Percentiles rank a stretch among this genome's conserved stretches.
Evolutionary conservation across 2,888 invertebrate genomes (phyloP).

Genomic region (Eristalis pertinax): DNA sequence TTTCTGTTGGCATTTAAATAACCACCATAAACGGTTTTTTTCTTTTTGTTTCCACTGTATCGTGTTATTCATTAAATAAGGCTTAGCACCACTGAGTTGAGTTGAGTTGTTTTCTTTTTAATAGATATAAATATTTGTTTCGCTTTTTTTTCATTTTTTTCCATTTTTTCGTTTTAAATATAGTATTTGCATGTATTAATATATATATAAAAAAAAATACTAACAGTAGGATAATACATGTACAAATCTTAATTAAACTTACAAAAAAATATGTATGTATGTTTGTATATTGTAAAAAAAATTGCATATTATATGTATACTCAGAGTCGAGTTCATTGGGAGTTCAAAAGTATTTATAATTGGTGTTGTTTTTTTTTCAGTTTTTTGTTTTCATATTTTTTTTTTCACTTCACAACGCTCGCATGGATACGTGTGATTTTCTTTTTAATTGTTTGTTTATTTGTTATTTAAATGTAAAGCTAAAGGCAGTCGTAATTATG

Average conservation of each 20-base stretch:
- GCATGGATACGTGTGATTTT: slow-evolving; percentile 8
- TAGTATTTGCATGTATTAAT: background rate
- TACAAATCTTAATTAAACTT: slow-evolving; percentile 50
- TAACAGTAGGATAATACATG: slow-evolving; percentile 65
- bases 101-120: slow-evolving; percentile 25
- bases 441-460: background rate
- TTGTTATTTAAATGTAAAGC: slow-evolving; percentile 50
- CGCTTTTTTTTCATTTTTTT: background rate
- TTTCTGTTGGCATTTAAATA: slow-evolving; percentile 13
- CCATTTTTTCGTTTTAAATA: background rate
- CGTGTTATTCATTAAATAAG: slow-evolving; percentile 15
- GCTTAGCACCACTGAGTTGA: slow-evolving; percentile 70
- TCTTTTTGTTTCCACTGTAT: no score
- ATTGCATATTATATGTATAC: slow-evolving; percentile 50
- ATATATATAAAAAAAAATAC: slow-evolving; percentile 13
- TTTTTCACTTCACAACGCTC: slow-evolving; percentile 10
- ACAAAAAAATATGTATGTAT: slow-evolving; percentile 18
- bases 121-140: slow-evolving; percentile 49
- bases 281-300: slow-evolving; percentile 49
- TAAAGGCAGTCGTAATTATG: slow-evolving; percentile 65
- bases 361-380: slow-evolving; percentile 15
- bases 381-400: background rate
- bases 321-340: slow-evolving; percentile 61
- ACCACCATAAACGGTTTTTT: slow-evolving; percentile 44
- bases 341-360: slow-evolving; percentile 17